Base-by-base conservation (phyloP, 1,140 invertebrate species). In the Heliconius hermathena region DNA sequence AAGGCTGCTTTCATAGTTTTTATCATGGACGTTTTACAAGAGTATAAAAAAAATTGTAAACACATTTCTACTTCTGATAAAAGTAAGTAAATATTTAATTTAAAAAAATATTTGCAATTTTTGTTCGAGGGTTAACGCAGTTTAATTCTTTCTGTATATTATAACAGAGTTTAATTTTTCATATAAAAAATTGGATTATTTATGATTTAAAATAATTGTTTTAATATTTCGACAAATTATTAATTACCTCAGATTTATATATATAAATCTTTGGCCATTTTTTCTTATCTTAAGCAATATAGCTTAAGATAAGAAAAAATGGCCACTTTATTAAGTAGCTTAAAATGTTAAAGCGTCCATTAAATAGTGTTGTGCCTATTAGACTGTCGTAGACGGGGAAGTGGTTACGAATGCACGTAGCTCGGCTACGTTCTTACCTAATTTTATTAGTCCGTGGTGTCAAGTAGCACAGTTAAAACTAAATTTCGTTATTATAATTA, bases 1-100 rank as follows among this genome's bases (percentile, higher is more conserved):
- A 72, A 72, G 71, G 71, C n/a, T 38, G 71, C 71, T 72, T 72
- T 72, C 36, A 72, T 72, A 41, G 60, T 72, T 72, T 72, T 72
- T 72, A 72, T 38, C 36, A 72, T 41, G 71, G 36, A 36, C 71
- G 71, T 38, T 72, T 72, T 72, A 72, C 71, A 72, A 41, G 33
- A 72, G 36, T 72, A 72, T 72, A 72, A 72, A 72, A 36, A 41
- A 72, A 71, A 72, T 41, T 72, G 71, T 72, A 72, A 72, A 41
- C 22, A 38, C 71, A 22, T 72, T 72, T 41, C 18, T 72, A 72
- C n/a, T 18, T 38, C 71, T 72, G 38, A 41, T 72, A 11, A 41
- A 20, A n/a, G 18, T 72, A 16, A 72, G 60, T 72, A 72, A 41
- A 72, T 38, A 72, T 38, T 72, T 66, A 13, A 29, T 29, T 29